Evolutionary conservation across 2,888 invertebrate species (phyloP), one percentile per base, ranked within the genome.

Genomic region (Epinotia ramella): DNA sequence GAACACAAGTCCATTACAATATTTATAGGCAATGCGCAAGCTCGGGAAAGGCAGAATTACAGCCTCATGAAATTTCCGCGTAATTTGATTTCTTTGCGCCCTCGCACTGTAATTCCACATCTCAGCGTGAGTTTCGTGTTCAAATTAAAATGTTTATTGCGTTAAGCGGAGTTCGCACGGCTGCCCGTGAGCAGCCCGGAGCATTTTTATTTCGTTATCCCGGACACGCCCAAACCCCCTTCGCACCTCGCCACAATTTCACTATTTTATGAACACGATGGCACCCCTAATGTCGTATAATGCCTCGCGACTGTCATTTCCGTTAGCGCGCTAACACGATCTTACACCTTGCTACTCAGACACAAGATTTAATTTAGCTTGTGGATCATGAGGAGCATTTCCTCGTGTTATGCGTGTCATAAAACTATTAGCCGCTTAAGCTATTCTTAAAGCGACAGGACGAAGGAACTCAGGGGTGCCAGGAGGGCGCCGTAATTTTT

Each of bases 111-210:
- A 90, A 94, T 93, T 93, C 90, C 83, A 83, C 89, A 92, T 93
- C 94, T 89, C 94, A 93, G 94, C 94, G 86, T 93, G 94, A 92
- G 91, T 89, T 93, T 94, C 89, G 92, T 89, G 92, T 90, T 87
- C 91, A 93, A 94, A 94, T 94, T 94, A 94, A 94, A 94, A 93
- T 92, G 94, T 94, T 94, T 94, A 94, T 94, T 94, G 89, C 93
- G 87, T 94, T 93, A 93, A 88, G 90, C 89, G 86, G 84, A 89
- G 90, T 94, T 93, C 93, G 94, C 94, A 93, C 92, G 93, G 86
- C 89, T 86, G 88, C 86, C 84, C 85, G 86, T 84, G 84, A 86
- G 86, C 84, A 83, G 85, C 87, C 84, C 84, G 82, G 88, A 89
- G 89, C 87, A 89, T 93, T 93, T 91, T 93, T 93, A 92, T 93